Percentiles rank a stretch among this genome's conserved stretches.
These are phyloP conservation scores for Callosobruchus maculatus DNA, from an alignment of 2,888 invertebrate genomes.

Conservation along the genomic window DNA sequence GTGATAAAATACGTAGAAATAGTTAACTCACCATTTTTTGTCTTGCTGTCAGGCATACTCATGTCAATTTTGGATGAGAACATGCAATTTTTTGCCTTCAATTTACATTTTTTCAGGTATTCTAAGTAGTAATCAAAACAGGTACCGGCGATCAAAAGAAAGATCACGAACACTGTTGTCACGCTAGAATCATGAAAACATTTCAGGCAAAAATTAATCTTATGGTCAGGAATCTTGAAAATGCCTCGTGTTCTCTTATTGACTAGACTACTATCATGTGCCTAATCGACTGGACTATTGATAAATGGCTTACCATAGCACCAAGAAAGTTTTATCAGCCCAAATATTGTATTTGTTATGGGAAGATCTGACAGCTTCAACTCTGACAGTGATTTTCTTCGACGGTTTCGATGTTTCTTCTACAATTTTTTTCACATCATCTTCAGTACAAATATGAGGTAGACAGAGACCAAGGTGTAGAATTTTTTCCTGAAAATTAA, in stretches of 20 bases:
- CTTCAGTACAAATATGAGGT: constrained; percentile 63
- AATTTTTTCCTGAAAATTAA: constrained; percentile 57
- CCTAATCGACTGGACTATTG: no score
- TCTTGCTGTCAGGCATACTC: constrained; percentile 43
- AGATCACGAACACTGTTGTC: constrained; percentile 52
- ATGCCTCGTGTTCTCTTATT: no score
- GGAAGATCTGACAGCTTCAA: constrained; percentile 66
- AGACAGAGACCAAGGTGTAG: constrained; percentile 75
- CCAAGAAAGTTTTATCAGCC: constrained; percentile 67
- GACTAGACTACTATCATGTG: no score
- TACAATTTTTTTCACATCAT: constrained; percentile 60
- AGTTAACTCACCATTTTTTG: constrained; percentile 37
- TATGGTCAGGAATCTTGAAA: no score
- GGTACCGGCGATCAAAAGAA: constrained; percentile 64
- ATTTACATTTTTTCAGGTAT: constrained; percentile 48
- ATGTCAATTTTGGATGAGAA: constrained; percentile 35
- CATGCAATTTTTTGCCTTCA: constrained; percentile 34
- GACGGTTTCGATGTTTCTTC: constrained; percentile 54
- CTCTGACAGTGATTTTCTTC: constrained; percentile 51
- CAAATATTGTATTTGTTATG: constrained; percentile 63
- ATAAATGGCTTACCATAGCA: constrained; percentile 59
- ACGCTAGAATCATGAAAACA: constrained; percentile 47
- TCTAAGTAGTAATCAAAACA: constrained; percentile 67
- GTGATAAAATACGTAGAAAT: not conserved
- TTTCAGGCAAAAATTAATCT: constrained; percentile 4